Conservation (phyloP, 2,113 vertebrate species). For the Cochlearius cochlearius region DNA sequence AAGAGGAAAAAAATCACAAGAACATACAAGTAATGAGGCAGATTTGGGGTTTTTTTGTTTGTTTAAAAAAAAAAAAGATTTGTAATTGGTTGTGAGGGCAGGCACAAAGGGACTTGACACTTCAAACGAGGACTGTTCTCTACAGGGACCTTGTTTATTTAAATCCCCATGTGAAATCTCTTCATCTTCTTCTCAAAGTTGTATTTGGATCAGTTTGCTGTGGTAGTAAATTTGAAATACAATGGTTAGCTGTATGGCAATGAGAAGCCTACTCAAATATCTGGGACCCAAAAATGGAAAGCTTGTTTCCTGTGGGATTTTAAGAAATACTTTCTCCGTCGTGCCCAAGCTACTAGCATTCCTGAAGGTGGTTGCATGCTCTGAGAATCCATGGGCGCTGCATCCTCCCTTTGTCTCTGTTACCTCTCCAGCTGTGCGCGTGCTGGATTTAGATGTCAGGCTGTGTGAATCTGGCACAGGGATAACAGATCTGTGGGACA, state of each 20-base stretch:
- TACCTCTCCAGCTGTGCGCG: background rate
- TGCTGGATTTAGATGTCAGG: background rate
- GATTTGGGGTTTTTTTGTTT: background rate
- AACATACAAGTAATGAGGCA: background rate
- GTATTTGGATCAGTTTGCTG: background rate
- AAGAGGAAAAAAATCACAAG: background rate
- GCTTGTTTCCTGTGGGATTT: background rate
- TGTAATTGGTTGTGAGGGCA: background rate
- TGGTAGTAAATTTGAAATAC: background rate
- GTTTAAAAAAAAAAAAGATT: background rate
- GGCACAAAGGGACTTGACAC: background rate
- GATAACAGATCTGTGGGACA: background rate
- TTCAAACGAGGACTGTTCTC: background rate
- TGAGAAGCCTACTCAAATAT: background rate
- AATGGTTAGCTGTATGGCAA: background rate
- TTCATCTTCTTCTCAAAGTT: background rate
- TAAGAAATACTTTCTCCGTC: background rate
- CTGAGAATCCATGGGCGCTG: background rate
- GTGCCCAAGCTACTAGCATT: background rate
- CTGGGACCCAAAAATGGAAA: background rate
- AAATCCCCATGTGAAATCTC: background rate
- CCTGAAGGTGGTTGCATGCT: background rate
- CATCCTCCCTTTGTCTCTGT: background rate
- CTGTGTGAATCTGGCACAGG: background rate
- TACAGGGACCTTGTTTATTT: background rate